phyloP scores from a whole-genome alignment of 2,113 vertebrate genomes.

The Hippocampus guttulatus region DNA sequence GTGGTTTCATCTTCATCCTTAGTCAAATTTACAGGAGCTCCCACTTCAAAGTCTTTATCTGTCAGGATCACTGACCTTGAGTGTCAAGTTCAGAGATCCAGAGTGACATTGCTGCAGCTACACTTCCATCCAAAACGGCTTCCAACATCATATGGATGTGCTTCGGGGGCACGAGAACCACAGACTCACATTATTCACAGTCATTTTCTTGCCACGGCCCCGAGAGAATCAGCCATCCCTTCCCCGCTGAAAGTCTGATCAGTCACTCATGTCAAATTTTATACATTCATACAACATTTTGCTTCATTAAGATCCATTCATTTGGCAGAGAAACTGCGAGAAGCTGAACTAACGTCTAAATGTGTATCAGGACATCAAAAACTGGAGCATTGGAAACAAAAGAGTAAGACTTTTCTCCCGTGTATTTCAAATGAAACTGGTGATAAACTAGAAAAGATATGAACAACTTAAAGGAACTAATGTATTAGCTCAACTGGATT shows the following conservation, averaged over 20 bases:
- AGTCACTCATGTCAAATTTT: slow-evolving; percentile 38
- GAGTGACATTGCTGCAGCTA: slow-evolving; percentile 8
- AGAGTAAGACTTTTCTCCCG: slow-evolving; percentile 26
- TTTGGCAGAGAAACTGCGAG: slow-evolving; percentile 21
- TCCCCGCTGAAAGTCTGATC: slow-evolving; percentile 19
- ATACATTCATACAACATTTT: slow-evolving; percentile 22
- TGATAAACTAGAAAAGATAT: slow-evolving; percentile 10
- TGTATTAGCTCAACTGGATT: background rate
- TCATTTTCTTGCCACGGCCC: slow-evolving; percentile 10
- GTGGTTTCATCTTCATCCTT: slow-evolving; percentile 43
- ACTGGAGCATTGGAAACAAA: slow-evolving; percentile 29
- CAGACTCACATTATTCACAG: slow-evolving; percentile 20
- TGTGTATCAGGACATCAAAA: slow-evolving; percentile 34
- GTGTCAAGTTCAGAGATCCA: slow-evolving; percentile 15
- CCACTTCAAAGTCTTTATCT: slow-evolving; percentile 41
- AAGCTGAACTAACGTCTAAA: slow-evolving; percentile 44
- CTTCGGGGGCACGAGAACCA: slow-evolving; percentile 5
- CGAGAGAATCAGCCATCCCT: slow-evolving; percentile 16
- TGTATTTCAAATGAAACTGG: slow-evolving; percentile 26
- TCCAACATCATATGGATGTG: slow-evolving; percentile 13
- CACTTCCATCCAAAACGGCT: slow-evolving; percentile 2
- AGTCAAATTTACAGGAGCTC: slow-evolving; percentile 28
- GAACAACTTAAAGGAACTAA: background rate
- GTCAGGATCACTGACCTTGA: slow-evolving; percentile 41
- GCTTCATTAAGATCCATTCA: slow-evolving; percentile 57